Conservation (phyloP, 2,113 vertebrate species). For the Prionailurus bengalensis region DNA sequence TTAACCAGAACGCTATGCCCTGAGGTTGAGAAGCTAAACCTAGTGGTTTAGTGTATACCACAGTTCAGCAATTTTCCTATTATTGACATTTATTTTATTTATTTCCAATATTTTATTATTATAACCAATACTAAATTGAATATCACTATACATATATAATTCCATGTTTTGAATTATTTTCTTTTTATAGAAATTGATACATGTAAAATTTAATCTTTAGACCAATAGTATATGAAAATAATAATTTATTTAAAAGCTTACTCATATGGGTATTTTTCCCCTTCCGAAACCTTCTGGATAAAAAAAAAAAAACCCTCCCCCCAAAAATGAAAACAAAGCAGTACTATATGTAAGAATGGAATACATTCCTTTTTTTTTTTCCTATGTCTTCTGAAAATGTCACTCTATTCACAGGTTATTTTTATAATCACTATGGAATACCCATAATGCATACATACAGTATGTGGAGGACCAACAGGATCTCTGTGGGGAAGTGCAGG, state of each 20-base stretch:
- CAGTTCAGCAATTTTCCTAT: not conserved
- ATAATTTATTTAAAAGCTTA: not conserved
- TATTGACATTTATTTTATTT: not conserved
- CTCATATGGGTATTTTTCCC: not conserved
- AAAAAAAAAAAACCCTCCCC: not conserved
- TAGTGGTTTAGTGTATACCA: no score
- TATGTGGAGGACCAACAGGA: not conserved
- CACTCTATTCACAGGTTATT: not conserved
- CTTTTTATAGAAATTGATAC: not conserved
- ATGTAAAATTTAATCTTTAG: constrained; percentile 15
- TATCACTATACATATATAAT: not conserved
- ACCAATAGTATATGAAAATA: not conserved
- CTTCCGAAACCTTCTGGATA: not conserved
- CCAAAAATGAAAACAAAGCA: not conserved
- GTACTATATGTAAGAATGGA: not conserved
- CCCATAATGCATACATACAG: no score
- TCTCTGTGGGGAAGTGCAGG: not conserved
- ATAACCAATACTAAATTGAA: not conserved
- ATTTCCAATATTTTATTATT: not conserved
- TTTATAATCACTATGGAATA: not conserved
- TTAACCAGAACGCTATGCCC: not conserved
- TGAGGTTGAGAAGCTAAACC: not conserved
- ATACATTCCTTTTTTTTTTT: not conserved
- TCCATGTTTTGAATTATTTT: constrained; percentile 11
- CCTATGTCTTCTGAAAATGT: not conserved